Conservation (phyloP, 2,797 vertebrate genomes). For the Eleutherodactylus coqui region DNA sequence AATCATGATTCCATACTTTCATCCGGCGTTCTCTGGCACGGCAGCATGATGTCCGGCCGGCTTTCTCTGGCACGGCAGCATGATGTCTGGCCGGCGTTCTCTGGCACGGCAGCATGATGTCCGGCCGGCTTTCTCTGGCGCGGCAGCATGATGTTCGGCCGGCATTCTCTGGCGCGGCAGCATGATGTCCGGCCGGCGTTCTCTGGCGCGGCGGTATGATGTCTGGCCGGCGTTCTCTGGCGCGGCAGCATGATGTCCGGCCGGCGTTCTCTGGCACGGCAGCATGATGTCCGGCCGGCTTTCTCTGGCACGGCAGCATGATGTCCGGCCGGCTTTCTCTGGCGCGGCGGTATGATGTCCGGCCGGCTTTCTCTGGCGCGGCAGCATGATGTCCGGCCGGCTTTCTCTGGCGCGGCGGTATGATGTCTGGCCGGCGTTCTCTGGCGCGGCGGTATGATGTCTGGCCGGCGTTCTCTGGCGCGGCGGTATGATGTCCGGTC, state of each 20-base stretch:
- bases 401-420: conserved; percentile 11
- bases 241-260: background rate
- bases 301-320: conserved; percentile 4
- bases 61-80: conserved; percentile 7
- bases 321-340: conserved; percentile 16
- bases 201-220: conserved; percentile 2
- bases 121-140: conserved; percentile 22
- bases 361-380: conserved; percentile 18
- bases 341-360: conserved; percentile 6
- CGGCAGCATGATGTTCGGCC: background rate
- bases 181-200: background rate
- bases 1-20: background rate
- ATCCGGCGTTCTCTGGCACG: conserved; percentile 1
- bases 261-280: background rate
- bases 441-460: conserved; percentile 10
- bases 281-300: conserved; percentile 17
- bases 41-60: conserved; percentile 10
- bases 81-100: background rate
- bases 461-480: too few relatives aligned
- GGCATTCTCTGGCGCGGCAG: background rate
- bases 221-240: conserved; percentile 4
- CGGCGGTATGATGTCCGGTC: background rate
- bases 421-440: background rate
- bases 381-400: conserved; percentile 10
- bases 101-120: conserved; percentile 6